Evolutionary conservation across 2,113 vertebrate genomes (phyloP).

Genomic region (Tyto alba): DNA sequence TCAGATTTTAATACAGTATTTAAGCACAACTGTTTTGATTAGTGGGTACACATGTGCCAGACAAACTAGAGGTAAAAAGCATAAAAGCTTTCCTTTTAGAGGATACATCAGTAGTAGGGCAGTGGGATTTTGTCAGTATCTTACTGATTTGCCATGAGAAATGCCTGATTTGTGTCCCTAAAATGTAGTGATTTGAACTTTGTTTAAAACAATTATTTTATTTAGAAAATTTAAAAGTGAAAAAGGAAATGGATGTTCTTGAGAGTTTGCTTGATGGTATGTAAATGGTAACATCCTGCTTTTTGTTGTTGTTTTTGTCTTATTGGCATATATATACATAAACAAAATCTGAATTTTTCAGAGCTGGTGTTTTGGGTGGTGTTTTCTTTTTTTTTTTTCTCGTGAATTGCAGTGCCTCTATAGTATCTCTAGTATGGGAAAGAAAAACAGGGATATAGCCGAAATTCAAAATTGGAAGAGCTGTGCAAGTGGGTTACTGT

Average conservation of each 20-base stretch:
- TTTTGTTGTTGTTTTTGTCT: background rate
- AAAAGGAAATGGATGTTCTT: background rate
- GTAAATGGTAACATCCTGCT: background rate
- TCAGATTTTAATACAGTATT: background rate
- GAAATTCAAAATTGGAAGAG: background rate
- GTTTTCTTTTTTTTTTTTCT: background rate
- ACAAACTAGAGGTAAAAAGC: background rate
- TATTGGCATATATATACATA: background rate
- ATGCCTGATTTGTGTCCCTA: background rate
- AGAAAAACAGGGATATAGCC: background rate
- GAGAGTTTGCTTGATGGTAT: background rate
- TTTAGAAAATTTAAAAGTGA: background rate
- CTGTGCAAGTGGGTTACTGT: constrained; percentile 2
- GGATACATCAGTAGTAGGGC: accelerated
- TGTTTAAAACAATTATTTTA: background rate
- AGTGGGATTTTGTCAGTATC: background rate
- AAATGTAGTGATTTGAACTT: background rate
- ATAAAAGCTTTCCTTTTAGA: background rate
- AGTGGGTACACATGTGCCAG: background rate
- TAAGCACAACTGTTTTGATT: background rate
- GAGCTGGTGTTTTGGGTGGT: background rate
- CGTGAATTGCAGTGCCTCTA: background rate
- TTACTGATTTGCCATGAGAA: background rate
- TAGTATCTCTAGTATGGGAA: background rate
- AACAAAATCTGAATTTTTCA: background rate